Evolutionary conservation across 37 sponge, comb jelly and placozoan species (phyloP).

Genomic region (Beroe forskalii): DNA sequence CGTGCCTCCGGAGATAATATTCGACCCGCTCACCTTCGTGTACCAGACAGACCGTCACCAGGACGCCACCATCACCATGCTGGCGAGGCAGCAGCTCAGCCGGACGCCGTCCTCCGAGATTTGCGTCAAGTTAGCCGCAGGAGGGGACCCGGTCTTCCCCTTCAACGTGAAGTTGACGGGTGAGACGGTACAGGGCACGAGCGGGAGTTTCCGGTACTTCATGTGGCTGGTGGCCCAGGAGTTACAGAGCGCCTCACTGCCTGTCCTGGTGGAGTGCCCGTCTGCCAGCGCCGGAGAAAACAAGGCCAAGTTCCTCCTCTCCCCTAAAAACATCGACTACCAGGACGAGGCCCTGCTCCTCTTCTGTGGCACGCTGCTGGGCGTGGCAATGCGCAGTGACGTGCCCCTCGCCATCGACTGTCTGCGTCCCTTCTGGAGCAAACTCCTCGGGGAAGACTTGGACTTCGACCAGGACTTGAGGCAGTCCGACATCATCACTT

Average conservation of each 20-base stretch:
- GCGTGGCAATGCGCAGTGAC: conserved; percentile 88
- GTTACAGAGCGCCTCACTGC: conserved; percentile 79
- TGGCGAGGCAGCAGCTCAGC: conserved; percentile 83
- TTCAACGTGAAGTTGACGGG: conserved; percentile 94
- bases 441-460: conserved; percentile 70
- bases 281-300: conserved; percentile 85
- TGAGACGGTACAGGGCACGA: conserved; percentile 92
- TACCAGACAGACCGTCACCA: conserved; percentile 40
- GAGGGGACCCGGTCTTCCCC: conserved; percentile 96
- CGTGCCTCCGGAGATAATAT: conserved; percentile 87
- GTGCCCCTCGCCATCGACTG: conserved; percentile 88
- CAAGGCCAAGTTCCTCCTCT: conserved; percentile 84
- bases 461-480: conserved; percentile 71
- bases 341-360: conserved; percentile 89
- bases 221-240: conserved; percentile 90
- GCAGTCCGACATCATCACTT: conserved; percentile 85
- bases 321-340: conserved; percentile 80
- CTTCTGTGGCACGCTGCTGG: conserved; percentile 93
- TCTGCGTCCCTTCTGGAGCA: conserved; percentile 92
- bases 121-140: conserved; percentile 84
- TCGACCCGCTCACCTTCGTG: conserved; percentile 85
- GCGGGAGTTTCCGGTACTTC: conserved; percentile 96
- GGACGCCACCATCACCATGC: conserved; percentile 66
- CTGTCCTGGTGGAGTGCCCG: conserved; percentile 86
- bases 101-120: conserved; percentile 82